Percentiles rank a stretch among this genome's conserved stretches.
phyloP scores from a whole-genome alignment of 2,888 invertebrate species.

The Agrochola lota region DNA sequence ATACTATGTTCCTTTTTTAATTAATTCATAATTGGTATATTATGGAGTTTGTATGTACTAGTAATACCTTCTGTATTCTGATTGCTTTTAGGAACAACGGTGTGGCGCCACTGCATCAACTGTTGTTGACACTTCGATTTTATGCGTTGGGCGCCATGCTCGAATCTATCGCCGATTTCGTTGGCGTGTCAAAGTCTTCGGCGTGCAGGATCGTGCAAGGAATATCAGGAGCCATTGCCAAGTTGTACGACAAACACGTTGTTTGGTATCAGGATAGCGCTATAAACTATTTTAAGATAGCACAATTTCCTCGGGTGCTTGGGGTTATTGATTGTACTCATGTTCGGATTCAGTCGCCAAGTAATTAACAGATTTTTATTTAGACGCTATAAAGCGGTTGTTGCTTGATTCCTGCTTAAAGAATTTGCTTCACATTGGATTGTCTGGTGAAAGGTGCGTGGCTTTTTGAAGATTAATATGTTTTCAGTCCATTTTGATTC shows the following conservation, averaged over 20 bases:
- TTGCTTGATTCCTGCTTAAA: background rate
- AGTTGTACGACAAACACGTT: background rate
- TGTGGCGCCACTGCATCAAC: background rate
- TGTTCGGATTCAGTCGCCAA: background rate
- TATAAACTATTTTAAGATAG: background rate
- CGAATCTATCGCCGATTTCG: background rate
- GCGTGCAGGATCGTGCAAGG: background rate
- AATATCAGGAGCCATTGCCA: background rate
- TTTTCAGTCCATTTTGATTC: background rate
- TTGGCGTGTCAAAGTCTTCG: background rate
- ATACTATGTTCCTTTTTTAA: too few species aligned
- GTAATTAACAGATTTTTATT: background rate
- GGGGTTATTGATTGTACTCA: constrained; percentile 61
- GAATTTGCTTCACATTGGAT: background rate
- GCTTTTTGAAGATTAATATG: background rate
- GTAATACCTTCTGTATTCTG: background rate
- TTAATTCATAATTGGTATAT: background rate
- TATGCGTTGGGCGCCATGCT: constrained; percentile 67
- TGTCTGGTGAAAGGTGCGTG: background rate
- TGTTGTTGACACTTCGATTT: constrained; percentile 2
- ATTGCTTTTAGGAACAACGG: background rate
- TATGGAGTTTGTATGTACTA: background rate
- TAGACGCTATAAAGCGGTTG: background rate
- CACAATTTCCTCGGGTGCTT: constrained; percentile 59
- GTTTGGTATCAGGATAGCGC: background rate